Evolutionary conservation across 92 coral and sea anemone species (phyloP), one percentile per base, ranked within the genome.

Genomic region (Siderastrea siderea): DNA sequence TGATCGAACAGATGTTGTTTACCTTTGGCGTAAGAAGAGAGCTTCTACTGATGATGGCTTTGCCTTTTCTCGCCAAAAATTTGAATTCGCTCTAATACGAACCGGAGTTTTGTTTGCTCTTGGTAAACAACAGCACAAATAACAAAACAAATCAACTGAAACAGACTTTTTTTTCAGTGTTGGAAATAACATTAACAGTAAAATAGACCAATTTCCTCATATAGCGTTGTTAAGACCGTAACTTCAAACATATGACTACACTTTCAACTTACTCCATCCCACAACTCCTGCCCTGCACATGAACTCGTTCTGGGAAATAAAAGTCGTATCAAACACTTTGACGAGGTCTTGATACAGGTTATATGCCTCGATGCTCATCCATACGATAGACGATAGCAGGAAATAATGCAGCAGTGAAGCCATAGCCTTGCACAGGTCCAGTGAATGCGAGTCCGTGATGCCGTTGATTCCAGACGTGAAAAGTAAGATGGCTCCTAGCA

Each of bases 301-400:
- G 88, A 98, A 98, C 86, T 90, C 98, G 62, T 80, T 94, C 17
- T 93, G 92, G 53, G 99, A 89, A 47, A 95, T 53, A 17, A 86
- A 48, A 11, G 96, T 88, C 50, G 98, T 96, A 82, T 98, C 96
- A 68, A 98, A 98, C 84, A 98, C 99, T 92, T 95, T 98, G 13
- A 98, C 99, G 49, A 98, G 92, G 85, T 98, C 99, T 88, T 93
- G 96, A 72, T 98, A 95, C 76, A 98, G 51, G 81, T 95, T 98
- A 89, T 98, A 92, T 1, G 99, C 98, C 80, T 94, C 98, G 51
- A 98, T 90, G 12, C 99, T 92, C 93, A 95, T 93, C 99, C 99
- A 97, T 6, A 88, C 91, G 62, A 97, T 84, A 12, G 99, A 90
- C 15, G 97, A 92, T 45, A 97, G 82, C 57, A 97, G 89, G 80